Conservation (phyloP, 1,140 invertebrate genomes). For the Eumaeus atala region DNA sequence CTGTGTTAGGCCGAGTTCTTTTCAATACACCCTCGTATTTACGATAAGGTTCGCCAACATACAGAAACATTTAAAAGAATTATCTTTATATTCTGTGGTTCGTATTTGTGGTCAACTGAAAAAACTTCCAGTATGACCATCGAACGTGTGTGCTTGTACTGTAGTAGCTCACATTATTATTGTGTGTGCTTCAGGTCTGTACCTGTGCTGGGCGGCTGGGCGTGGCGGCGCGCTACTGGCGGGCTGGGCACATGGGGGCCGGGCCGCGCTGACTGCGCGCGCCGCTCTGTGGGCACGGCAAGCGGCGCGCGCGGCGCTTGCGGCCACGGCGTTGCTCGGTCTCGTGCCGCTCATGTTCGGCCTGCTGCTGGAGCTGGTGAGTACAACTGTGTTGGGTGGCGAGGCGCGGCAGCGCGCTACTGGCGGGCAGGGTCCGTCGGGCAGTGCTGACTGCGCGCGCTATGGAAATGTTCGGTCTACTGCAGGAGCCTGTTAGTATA, state of each 20-base stretch:
- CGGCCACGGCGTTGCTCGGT: constrained; percentile 88
- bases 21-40: no score
- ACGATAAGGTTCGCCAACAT: no score
- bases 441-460: constrained; percentile 83
- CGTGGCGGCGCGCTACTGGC: constrained; percentile 85
- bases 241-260: constrained; percentile 92
- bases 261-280: constrained; percentile 82
- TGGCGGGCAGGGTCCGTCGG: constrained; percentile 80
- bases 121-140: no score
- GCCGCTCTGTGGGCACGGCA: constrained; percentile 84
- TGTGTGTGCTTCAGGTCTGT: constrained; percentile 81
- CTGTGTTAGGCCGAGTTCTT: no score
- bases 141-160: no score
- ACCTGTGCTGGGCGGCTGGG: constrained; percentile 92
- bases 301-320: constrained; percentile 80
- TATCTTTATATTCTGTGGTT: no score
- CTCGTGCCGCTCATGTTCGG: constrained; percentile 95
- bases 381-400: constrained; percentile 16
- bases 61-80: no score
- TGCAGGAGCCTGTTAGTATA: no score
- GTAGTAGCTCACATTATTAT: no score
- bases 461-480: no score
- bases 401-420: background rate
- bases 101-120: no score
- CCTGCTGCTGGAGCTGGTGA: constrained; percentile 90